Evolutionary conservation across 2,888 invertebrate species (phyloP), one percentile per base, ranked within the genome.

Genomic region (Pharmacophagus antenor): DNA sequence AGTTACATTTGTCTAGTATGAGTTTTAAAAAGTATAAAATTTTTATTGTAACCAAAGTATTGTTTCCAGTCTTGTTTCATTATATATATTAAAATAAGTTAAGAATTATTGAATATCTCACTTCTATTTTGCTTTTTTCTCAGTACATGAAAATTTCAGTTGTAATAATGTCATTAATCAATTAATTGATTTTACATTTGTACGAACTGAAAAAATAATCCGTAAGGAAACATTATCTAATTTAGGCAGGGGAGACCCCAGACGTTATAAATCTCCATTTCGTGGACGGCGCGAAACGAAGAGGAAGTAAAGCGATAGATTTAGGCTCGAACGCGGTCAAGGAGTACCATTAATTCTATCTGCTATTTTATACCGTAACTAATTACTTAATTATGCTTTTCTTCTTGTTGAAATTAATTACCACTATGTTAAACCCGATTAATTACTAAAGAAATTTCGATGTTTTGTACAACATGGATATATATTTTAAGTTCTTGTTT

Each of bases 221-320:
- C 21, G 7, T 46, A 46, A 46, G 46, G 21, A 46, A 21, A 17
- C 18, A 49, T 22, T 48, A 17, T 23, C 17, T 17, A 49, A 25
- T 23, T 25, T 25, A 25, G 49, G 17, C 22, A 49, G 17, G 7
- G 25, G 21, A 7, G 21, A 37, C 42, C n/a, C 18, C 27, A 27
- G 27, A 20, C 20, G 20, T 21, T 25, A 54, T 51, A 51, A 51
- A 51, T 51, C 51, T 41, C 22, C 49, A 49, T 49, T 51, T 18
- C 6, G 15, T 18, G n/a, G 12, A 10, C 50, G 50, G 52, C 17
- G 27, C 22, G 20, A 20, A 27, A 18, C 22, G 41, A 50, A 50
- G 20, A 25, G 50, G 25, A 42, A 56, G 25, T 50, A 12, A 25
- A 21, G 20, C 42, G 23, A 50, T 50, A 23, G 20, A 21, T 56